phyloP scores from a whole-genome alignment of 1,140 invertebrate genomes.

The Aphaenogaster rudis region DNA sequence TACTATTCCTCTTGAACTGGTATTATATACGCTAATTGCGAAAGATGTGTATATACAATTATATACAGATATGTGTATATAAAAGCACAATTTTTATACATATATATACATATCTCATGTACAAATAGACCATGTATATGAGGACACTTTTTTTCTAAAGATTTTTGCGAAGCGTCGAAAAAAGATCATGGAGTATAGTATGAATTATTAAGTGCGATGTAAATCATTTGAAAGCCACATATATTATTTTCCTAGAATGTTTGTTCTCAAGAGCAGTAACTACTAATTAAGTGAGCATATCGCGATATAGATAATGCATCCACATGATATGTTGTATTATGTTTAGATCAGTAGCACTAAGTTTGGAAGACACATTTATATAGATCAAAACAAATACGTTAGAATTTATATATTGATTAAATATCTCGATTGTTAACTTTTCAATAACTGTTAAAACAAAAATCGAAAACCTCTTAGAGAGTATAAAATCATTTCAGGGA shows the following conservation, averaged over 20 bases:
- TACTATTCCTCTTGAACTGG: constrained; percentile 3
- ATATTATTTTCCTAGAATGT: constrained; percentile 38
- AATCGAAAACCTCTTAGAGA: constrained; percentile 33
- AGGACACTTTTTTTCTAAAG: constrained; percentile 37
- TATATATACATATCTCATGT: constrained; percentile 16
- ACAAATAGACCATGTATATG: constrained; percentile 28
- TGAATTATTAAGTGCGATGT: constrained; percentile 40
- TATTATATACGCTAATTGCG: constrained; percentile 5
- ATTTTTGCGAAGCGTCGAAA: constrained; percentile 36
- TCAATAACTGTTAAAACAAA: background rate
- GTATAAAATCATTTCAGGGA: constrained; percentile 29
- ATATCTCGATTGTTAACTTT: constrained; percentile 11
- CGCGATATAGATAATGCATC: constrained; percentile 54
- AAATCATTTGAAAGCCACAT: constrained; percentile 16
- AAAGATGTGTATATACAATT: constrained; percentile 11
- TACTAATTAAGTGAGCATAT: constrained; percentile 59
- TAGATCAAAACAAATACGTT: constrained; percentile 10
- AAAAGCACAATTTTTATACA: constrained; percentile 28
- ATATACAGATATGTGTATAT: constrained; percentile 57
- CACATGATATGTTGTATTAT: constrained; percentile 45
- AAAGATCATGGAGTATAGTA: constrained; percentile 36
- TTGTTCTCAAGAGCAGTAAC: constrained; percentile 47
- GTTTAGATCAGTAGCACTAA: constrained; percentile 52
- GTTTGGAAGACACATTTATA: constrained; percentile 27
- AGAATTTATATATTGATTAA: background rate